A percentile compares a stretch with the other conserved stretches of the same genome.
These are phyloP conservation scores for Myripristis jacobus DNA, from an alignment of 2,797 vertebrate species.

Conservation along the genomic window DNA sequence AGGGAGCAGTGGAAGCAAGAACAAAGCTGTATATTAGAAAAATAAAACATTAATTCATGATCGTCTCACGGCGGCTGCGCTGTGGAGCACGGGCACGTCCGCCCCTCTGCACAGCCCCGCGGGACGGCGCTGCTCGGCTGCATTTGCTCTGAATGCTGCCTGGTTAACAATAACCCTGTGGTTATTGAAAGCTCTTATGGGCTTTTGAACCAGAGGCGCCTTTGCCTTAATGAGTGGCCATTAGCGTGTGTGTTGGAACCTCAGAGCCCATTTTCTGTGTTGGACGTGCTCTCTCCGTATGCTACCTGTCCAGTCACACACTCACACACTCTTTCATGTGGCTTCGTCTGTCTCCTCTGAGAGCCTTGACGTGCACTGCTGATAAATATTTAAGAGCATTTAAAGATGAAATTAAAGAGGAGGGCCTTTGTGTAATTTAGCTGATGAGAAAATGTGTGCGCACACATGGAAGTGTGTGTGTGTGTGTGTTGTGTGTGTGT, in stretches of 20 bases:
- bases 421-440: slow-evolving; percentile 53
- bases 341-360: slow-evolving; percentile 23
- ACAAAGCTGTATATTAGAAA: too few species aligned
- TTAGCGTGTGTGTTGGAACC: slow-evolving; percentile 17
- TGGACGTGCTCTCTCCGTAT: slow-evolving; percentile 12
- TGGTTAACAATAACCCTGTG: slow-evolving; percentile 43
- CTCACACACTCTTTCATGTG: slow-evolving; percentile 12
- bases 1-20: too few species aligned
- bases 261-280: background rate
- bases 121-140: too few species aligned
- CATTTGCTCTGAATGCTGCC: too few species aligned
- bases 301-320: slow-evolving; percentile 42
- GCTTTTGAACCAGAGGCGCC: slow-evolving; percentile 48
- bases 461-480: background rate
- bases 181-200: slow-evolving; percentile 51
- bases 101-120: too few species aligned
- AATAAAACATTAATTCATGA: too few species aligned
- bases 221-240: slow-evolving; percentile 52
- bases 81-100: too few species aligned
- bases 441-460: slow-evolving; percentile 37
- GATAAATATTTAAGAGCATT: slow-evolving; percentile 81
- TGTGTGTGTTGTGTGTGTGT: too few species aligned
- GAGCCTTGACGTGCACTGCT: slow-evolving; percentile 51
- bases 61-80: too few species aligned
- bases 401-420: slow-evolving; percentile 74